These are phyloP conservation scores for Beroe forskalii DNA, from an alignment of 37 sponge, comb jelly and placozoan species.

Conservation along the genomic window DNA sequence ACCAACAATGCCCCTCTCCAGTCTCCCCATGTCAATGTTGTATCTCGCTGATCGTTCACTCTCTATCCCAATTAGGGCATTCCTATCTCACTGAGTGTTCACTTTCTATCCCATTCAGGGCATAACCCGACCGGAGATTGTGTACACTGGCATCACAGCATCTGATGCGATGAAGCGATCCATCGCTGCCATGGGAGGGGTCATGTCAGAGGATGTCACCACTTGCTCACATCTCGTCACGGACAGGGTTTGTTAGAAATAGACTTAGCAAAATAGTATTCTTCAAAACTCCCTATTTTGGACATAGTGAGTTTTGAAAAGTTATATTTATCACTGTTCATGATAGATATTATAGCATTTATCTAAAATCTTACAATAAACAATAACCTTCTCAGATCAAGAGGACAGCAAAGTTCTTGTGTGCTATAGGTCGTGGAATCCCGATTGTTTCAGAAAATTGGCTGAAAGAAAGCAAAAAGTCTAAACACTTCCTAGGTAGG, in stretches of 20 bases:
- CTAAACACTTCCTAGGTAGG: background rate
- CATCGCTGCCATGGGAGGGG: slow-evolving; percentile 21
- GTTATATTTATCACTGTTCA: too few relatives aligned
- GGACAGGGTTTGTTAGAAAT: slow-evolving; percentile 15
- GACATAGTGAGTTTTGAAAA: too few relatives aligned
- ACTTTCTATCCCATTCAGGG: too few relatives aligned
- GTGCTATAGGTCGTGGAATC: slow-evolving; percentile 58
- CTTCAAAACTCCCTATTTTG: too few relatives aligned
- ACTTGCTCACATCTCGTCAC: slow-evolving; percentile 42
- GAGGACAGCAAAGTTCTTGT: slow-evolving; percentile 32
- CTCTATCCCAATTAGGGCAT: too few relatives aligned
- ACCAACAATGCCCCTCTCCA: too few relatives aligned
- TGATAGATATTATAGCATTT: too few relatives aligned
- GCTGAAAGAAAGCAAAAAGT: slow-evolving; percentile 34
- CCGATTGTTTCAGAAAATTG: slow-evolving; percentile 15
- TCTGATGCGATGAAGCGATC: background rate
- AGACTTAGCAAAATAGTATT: too few relatives aligned
- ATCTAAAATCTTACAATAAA: too few relatives aligned
- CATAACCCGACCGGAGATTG: slow-evolving; percentile 13
- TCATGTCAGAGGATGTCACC: background rate
- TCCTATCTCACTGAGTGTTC: too few relatives aligned
- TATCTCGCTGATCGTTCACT: too few relatives aligned
- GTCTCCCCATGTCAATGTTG: too few relatives aligned
- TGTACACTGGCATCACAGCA: slow-evolving; percentile 47
- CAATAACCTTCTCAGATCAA: slow-evolving; percentile 56